Conservation (phyloP, 2,113 vertebrate genomes). For the Neogobius melanostomus region DNA sequence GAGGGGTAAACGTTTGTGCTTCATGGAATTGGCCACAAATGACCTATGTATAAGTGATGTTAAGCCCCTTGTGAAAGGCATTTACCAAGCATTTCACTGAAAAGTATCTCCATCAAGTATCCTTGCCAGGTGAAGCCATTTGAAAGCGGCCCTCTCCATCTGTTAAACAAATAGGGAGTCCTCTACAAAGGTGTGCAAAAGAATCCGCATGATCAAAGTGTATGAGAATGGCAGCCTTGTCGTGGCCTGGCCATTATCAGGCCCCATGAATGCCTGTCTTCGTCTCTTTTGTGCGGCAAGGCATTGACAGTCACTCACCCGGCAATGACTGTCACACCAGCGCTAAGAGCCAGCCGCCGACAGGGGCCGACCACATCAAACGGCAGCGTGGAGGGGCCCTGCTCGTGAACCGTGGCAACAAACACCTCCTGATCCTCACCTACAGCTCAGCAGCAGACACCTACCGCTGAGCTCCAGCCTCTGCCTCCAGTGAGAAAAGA, state of each 20-base stretch:
- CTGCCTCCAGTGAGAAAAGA: slow-evolving; percentile 72
- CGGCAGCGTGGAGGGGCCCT: slow-evolving; percentile 67
- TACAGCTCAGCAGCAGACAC: slow-evolving; percentile 73
- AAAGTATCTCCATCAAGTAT: slow-evolving; percentile 62
- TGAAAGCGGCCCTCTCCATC: slow-evolving; percentile 61
- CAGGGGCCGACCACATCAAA: slow-evolving; percentile 79
- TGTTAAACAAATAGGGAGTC: slow-evolving; percentile 75
- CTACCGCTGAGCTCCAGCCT: slow-evolving; percentile 64
- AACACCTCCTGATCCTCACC: slow-evolving; percentile 79
- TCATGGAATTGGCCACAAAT: slow-evolving; percentile 44
- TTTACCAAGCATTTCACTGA: slow-evolving; percentile 49
- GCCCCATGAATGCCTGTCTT: slow-evolving; percentile 77
- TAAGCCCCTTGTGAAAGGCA: slow-evolving; percentile 35
- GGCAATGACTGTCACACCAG: slow-evolving; percentile 82
- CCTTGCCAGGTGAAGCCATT: slow-evolving; percentile 59
- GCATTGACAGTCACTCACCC: slow-evolving; percentile 81
- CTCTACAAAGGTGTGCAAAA: slow-evolving; percentile 75
- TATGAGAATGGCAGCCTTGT: slow-evolving; percentile 73
- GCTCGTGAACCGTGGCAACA: slow-evolving; percentile 77
- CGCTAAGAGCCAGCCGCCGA: slow-evolving; percentile 75
- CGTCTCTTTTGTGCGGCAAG: slow-evolving; percentile 74
- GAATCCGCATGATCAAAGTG: slow-evolving; percentile 76
- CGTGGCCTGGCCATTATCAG: slow-evolving; percentile 75
- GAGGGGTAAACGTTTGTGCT: slow-evolving; percentile 20
- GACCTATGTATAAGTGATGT: slow-evolving; percentile 32